Evolutionary conservation across 37 sponge, comb jelly and placozoan genomes (phyloP).

Genomic region (Axinella damicornis): DNA sequence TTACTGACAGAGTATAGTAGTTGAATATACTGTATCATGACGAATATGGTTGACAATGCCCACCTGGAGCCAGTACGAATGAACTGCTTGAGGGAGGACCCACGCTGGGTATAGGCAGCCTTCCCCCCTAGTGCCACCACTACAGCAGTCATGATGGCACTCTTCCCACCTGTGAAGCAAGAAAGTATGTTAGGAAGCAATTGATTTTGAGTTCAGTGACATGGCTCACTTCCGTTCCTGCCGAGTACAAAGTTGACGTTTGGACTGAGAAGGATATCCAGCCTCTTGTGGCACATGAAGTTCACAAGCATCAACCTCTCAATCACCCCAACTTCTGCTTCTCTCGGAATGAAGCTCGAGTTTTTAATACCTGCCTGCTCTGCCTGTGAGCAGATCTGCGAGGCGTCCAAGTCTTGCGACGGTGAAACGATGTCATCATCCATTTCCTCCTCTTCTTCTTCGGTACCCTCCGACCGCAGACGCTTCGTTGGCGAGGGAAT

Average conservation of each 20-base stretch:
- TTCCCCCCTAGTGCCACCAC: constrained; percentile 94
- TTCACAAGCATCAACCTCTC: constrained; percentile 80
- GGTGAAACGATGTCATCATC: too few relatives aligned
- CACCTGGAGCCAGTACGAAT: constrained; percentile 77
- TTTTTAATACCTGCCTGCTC: too few relatives aligned
- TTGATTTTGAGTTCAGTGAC: too few relatives aligned
- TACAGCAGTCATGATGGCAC: constrained; percentile 97
- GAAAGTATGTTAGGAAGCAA: too few relatives aligned
- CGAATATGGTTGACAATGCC: too few relatives aligned
- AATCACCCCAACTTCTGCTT: constrained; percentile 76
- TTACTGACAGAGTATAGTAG: too few relatives aligned
- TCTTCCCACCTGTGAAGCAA: constrained; percentile 97
- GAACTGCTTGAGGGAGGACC: constrained; percentile 85
- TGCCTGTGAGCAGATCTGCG: too few relatives aligned
- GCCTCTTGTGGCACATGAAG: constrained; percentile 97
- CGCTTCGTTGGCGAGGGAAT: too few relatives aligned
- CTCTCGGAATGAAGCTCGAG: background rate
- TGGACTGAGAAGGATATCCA: constrained; percentile 78
- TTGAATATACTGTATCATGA: too few relatives aligned
- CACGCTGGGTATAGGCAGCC: constrained; percentile 87
- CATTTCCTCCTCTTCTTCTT: too few relatives aligned
- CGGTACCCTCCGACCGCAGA: too few relatives aligned
- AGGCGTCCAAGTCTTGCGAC: too few relatives aligned
- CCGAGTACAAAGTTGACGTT: constrained; percentile 97
- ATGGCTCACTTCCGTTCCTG: constrained; percentile 96